Evolutionary conservation across 2,113 vertebrate species (phyloP).

Genomic region (Menura novaehollandiae): DNA sequence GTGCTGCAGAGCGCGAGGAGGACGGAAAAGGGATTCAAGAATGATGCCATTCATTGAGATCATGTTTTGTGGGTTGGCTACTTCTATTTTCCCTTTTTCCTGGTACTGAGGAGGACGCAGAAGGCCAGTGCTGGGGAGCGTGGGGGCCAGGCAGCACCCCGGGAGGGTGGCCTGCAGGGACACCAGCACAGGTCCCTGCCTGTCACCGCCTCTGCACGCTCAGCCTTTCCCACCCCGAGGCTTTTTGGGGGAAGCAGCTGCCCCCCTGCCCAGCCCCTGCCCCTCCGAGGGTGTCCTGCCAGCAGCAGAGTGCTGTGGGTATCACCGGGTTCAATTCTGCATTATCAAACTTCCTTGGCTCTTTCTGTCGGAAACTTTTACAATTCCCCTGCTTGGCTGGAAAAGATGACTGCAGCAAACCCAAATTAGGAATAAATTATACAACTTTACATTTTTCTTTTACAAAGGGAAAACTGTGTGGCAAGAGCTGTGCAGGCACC

Average conservation of each 20-base stretch:
- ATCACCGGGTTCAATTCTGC: background rate
- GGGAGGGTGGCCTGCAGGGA: background rate
- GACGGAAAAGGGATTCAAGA: background rate
- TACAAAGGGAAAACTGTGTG: conserved; percentile 37
- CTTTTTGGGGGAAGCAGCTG: background rate
- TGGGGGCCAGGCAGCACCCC: background rate
- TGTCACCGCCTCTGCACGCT: fast-evolving
- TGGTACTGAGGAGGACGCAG: background rate
- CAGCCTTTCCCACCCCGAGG: background rate
- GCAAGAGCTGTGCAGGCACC: conserved; percentile 14
- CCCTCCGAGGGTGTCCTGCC: fast-evolving
- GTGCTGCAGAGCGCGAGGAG: background rate
- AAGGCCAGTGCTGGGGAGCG: background rate
- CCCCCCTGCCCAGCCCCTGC: background rate
- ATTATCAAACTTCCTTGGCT: conserved; percentile 54
- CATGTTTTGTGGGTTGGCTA: background rate
- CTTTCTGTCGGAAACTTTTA: conserved; percentile 53
- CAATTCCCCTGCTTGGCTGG: conserved; percentile 42
- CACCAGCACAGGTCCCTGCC: background rate
- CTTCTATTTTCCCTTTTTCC: background rate
- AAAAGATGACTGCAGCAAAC: conserved; percentile 64
- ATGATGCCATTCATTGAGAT: conserved; percentile 20
- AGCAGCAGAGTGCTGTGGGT: background rate
- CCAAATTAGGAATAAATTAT: conserved; percentile 70
- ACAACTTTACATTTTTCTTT: conserved; percentile 58